A percentile compares a stretch with the other conserved stretches of the same genome.
Conservation (phyloP, 1,140 invertebrate genomes). For the Aradophagus sp. region DNA sequence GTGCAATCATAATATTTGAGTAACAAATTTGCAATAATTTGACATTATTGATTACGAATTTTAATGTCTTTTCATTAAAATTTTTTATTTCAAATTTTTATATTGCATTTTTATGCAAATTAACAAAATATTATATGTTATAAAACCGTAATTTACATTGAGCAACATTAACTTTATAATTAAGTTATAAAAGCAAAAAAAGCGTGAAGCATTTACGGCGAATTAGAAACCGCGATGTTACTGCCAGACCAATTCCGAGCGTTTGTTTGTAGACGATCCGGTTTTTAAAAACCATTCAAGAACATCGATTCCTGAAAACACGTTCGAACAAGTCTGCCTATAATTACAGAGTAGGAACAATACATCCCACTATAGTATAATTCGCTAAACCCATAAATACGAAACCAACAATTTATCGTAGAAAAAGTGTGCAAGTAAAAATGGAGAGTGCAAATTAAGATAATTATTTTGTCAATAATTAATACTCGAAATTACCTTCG, state of each 20-base stretch:
- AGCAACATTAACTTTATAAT: too few species aligned
- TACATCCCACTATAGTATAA: constrained; percentile 33
- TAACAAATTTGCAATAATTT: too few species aligned
- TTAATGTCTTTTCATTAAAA: too few species aligned
- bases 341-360: constrained; percentile 54
- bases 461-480: too few species aligned
- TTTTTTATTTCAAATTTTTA: too few species aligned
- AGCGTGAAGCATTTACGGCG: constrained; percentile 2
- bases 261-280: constrained; percentile 39
- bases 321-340: constrained; percentile 44
- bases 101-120: too few species aligned
- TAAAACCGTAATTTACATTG: too few species aligned
- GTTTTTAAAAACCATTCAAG: constrained; percentile 44
- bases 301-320: constrained; percentile 49
- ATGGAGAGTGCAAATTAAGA: too few species aligned
- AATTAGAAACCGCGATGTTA: constrained; percentile 22
- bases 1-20: too few species aligned
- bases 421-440: constrained; percentile 27
- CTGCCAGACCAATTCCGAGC: constrained; percentile 6
- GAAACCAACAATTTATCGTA: constrained; percentile 24
- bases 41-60: too few species aligned
- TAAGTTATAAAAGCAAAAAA: constrained; percentile 14
- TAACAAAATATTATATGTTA: too few species aligned
- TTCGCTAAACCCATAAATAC: constrained; percentile 47
- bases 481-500: too few species aligned